Evolutionary conservation across 2,797 vertebrate genomes (phyloP), one percentile per base, ranked within the genome.

Genomic region (Decapterus maruadsi): DNA sequence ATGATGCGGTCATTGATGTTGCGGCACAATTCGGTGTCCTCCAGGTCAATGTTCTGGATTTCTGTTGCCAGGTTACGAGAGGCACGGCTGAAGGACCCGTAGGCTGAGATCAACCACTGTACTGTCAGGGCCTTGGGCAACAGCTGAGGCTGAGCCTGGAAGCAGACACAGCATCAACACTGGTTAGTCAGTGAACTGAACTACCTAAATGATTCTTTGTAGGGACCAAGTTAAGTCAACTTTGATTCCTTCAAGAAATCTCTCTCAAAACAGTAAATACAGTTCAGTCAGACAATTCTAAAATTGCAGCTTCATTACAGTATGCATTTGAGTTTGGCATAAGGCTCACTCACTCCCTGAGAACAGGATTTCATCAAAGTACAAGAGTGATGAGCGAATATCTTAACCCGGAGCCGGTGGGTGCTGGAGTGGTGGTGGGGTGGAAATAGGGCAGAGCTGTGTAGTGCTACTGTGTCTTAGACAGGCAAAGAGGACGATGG

Each of bases 1-100:
- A 99, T 99, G 70, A 99, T 93, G 55, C 97, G 97, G 86, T 99
- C 96, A 45, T 99, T 99, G 86, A 98, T 91, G 68, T 90, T 72
- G 68, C 96, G 96, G 87, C 96, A 96, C 85, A 96, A 85, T 61
- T 96, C 90, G 2, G 75, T 83, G 87, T 98, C 93, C 0, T 94
- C 91, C 48, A 92, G 92, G 88, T 99, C 92, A 0, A 96, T 96
- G 68, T 95, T 95, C 11, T 62, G 1, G 0, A 97, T 92, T 65
- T 94, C 93, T 1, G 0, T 38, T 2, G 14, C 53, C 67, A 99
- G 93, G 1, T 11, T 36, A 1, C 53, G 68, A 20, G 94, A 86
- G 42, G 97, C 97, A 0, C 97, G 95, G 67, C 86, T 78, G 66
- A 94, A 99, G 54, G 97, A 96, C 29, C 96, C 97, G 1, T 89